Percentiles rank a stretch among this genome's conserved stretches.
Evolutionary conservation across 2,113 vertebrate species (phyloP).

Genomic region (Alethe castanea): DNA sequence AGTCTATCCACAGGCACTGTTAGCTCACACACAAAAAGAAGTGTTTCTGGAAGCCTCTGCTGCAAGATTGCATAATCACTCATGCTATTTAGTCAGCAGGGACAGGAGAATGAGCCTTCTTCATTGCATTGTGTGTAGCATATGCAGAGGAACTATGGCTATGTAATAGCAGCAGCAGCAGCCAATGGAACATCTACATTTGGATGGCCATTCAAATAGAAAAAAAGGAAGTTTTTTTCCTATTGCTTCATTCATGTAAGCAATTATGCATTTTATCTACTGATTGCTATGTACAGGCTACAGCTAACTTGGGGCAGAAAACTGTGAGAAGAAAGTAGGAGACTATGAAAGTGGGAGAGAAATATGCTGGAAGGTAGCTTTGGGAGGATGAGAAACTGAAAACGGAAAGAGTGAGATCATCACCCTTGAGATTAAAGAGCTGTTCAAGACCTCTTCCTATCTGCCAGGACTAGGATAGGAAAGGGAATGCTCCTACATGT

Average conservation of each 20-base stretch:
- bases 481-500: background rate
- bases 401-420: background rate
- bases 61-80: background rate
- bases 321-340: background rate
- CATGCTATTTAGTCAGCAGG: background rate
- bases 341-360: background rate
- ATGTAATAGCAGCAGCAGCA: background rate
- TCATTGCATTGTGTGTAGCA: background rate
- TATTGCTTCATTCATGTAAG: background rate
- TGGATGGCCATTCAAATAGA: background rate
- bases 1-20: background rate
- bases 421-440: background rate
- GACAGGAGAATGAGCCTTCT: background rate
- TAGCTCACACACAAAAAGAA: background rate
- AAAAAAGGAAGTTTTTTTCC: background rate
- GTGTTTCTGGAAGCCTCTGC: background rate
- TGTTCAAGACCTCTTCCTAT: background rate
- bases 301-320: background rate
- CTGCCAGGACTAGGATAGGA: background rate
- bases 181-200: background rate
- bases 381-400: background rate
- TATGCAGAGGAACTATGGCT: background rate
- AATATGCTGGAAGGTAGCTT: background rate
- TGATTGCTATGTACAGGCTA: background rate
- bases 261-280: background rate